Percentiles rank a stretch among this genome's conserved stretches.
Evolutionary conservation across 2,113 vertebrate species (phyloP).

Genomic region (Mixornis gularis): DNA sequence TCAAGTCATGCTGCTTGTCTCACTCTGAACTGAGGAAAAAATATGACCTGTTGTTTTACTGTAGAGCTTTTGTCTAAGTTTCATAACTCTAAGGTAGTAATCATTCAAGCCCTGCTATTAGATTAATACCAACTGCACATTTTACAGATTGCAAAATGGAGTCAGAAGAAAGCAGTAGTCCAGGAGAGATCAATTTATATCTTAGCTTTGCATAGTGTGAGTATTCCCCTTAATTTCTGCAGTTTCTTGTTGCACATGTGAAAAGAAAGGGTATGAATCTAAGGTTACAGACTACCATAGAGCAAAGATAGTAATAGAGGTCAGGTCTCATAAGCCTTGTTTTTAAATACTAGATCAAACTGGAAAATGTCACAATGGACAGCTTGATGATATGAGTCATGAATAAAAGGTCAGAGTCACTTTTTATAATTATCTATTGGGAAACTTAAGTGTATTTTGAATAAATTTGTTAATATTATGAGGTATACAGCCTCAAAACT

Average conservation of each 20-base stretch:
- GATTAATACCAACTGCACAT: not conserved
- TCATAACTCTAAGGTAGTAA: not conserved
- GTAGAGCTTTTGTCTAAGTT: not conserved
- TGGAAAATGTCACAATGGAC: not conserved
- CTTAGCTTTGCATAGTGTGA: not conserved
- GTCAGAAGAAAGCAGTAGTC: not conserved
- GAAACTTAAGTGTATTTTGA: not conserved
- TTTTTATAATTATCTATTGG: not conserved
- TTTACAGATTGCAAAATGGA: not conserved
- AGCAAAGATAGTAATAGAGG: not conserved
- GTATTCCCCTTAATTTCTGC: not conserved
- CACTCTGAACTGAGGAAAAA: not conserved
- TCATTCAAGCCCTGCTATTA: not conserved
- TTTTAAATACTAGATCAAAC: not conserved
- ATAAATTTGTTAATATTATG: slow-evolving; percentile 23
- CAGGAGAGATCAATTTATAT: not conserved
- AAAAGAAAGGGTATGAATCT: not conserved
- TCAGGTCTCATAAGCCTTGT: not conserved
- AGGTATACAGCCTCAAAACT: slow-evolving; percentile 11
- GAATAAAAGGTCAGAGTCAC: slow-evolving; percentile 12
- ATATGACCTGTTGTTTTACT: not conserved
- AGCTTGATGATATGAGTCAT: not conserved
- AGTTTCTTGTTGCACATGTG: not conserved
- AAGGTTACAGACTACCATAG: not conserved
- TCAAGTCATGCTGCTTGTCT: not conserved